Base-by-base conservation (phyloP, 2,888 invertebrate genomes). In the Patella pellucida region DNA sequence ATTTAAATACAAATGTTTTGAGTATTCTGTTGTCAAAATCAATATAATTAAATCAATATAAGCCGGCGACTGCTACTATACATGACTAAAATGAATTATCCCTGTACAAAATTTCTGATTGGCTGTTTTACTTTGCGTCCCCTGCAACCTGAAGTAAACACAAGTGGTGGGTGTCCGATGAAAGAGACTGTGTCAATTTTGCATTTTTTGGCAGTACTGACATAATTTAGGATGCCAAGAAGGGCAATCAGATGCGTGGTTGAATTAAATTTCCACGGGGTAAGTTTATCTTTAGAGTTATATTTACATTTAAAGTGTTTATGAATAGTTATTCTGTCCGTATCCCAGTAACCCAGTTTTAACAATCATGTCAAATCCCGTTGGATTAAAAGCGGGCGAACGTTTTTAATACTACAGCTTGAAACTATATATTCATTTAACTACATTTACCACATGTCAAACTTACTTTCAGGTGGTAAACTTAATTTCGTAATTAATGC, bases 241-340 rank as follows among this genome's bases (percentile, higher is more conserved):
- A 82, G 85, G 80, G 86, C 88, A 52, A 77, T 88, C 27, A 81
- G 87, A 75, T 87, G 87, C 76, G 75, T 85, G 76, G 87, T 87
- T 23, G 86, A 88, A 73, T 77, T 88, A 15, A 81, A 85, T 52
- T 76, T 88, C 14, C 80, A 83, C 72, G 81, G 83, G 78, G 88
- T 88, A 79, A 83, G 85, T 80, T 23, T 52, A 27, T n/a, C 16
- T 14, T 67, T 31, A 19, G 7, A 16, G n/a, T 51, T 31, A 41
- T 3, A 67, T 78, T 75, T 27, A 51, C 15, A 19, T 76, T 69
- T 67, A 52, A 19, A 73, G 41, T 68, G 14, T 15, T 73, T 68
- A n/a, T 19, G 41, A 41, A 41, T 9, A 41, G 41, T 41, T 41
- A 41, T 41, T 41, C 41, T 1, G 41, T 41, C 41, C 9, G 41